phyloP scores from a whole-genome alignment of 2,888 invertebrate genomes.

The Candidula unifasciata region DNA sequence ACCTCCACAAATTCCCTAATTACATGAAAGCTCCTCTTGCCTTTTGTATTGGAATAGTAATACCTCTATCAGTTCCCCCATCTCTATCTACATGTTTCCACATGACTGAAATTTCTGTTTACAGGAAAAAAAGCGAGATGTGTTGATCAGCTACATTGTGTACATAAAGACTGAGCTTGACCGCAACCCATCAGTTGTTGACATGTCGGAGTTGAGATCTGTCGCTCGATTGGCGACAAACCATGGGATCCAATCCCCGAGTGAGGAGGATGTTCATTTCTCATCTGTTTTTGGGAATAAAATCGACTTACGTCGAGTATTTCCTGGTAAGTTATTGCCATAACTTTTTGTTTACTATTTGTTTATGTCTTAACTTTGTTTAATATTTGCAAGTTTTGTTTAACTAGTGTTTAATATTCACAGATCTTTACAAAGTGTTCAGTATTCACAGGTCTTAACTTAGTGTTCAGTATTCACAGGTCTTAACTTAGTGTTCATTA shows the following conservation, averaged over 20 bases:
- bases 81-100: no score
- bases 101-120: not conserved
- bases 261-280: slow-evolving; percentile 70
- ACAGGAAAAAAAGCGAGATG: slow-evolving; percentile 64
- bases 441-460: no score
- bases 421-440: no score
- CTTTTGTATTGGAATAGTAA: no score
- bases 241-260: slow-evolving; percentile 69
- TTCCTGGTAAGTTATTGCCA: slow-evolving; percentile 63
- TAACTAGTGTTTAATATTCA: no score
- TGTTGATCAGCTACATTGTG: slow-evolving; percentile 70
- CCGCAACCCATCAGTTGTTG: slow-evolving; percentile 63
- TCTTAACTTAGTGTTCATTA: no score
- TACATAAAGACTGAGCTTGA: slow-evolving; percentile 72
- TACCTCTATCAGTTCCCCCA: no score
- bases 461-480: no score
- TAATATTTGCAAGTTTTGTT: no score
- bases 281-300: slow-evolving; percentile 65
- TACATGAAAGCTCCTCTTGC: no score
- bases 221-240: slow-evolving; percentile 69
- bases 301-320: slow-evolving; percentile 59
- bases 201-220: slow-evolving; percentile 65
- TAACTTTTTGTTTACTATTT: not conserved
- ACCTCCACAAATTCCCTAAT: no score
- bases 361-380: not conserved